These are phyloP conservation scores for Sycophaga agraensis DNA, from an alignment of 1,140 invertebrate genomes.

Conservation along the genomic window DNA sequence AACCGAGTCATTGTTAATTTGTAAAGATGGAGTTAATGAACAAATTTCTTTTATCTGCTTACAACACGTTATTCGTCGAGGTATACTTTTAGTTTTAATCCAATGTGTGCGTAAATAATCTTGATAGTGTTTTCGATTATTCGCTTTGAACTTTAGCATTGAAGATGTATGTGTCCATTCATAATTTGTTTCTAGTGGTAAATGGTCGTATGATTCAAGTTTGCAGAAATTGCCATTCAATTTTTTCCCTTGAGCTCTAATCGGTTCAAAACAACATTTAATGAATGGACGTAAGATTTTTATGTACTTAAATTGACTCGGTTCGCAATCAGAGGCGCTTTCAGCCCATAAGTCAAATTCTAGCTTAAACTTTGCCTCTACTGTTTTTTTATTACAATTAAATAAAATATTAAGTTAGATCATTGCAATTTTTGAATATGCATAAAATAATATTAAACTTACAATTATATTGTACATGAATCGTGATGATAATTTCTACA, in stretches of 20 bases:
- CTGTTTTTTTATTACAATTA: not conserved
- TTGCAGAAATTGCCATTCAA: not conserved
- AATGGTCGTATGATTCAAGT: not conserved
- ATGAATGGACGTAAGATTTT: not conserved
- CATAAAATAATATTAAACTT: not conserved
- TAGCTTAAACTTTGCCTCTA: not conserved
- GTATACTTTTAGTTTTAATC: too few species aligned
- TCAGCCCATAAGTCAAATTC: not conserved
- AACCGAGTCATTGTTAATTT: too few species aligned
- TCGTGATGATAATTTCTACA: conserved; percentile 33
- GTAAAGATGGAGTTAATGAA: too few species aligned
- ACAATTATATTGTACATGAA: conserved; percentile 33
- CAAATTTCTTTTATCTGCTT: too few species aligned
- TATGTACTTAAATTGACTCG: not conserved
- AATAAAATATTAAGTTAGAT: too few species aligned
- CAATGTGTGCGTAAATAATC: not conserved
- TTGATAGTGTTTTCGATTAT: not conserved
- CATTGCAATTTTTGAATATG: too few species aligned
- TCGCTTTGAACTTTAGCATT: not conserved
- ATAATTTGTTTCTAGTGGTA: not conserved
- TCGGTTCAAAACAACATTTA: not conserved
- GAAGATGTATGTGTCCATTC: not conserved
- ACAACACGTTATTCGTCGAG: too few species aligned
- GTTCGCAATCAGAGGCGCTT: too few species aligned
- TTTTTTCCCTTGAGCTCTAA: not conserved